Evolutionary conservation across 1,140 invertebrate genomes (phyloP), one percentile per base, ranked within the genome.

Genomic region (Hycleus cichorii): DNA sequence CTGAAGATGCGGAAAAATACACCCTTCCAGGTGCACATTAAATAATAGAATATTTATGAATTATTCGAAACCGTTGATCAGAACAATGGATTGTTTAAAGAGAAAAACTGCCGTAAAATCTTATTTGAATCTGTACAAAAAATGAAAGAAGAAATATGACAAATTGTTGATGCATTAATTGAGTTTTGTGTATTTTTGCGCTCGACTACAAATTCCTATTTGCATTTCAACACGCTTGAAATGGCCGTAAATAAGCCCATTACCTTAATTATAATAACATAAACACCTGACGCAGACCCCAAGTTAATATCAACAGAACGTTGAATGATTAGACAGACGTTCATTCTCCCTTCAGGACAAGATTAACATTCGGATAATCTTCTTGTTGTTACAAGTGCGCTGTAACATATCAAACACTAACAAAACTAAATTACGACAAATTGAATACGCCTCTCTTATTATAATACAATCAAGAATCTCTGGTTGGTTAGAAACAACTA

Each of bases 231-330:
- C 45, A 47, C 44, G 52, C 43, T 47, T 32, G 38, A 55, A 55
- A 46, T 47, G 52, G 52, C 47, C 52, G 52, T 55, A 55, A 55
- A 55, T 55, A 55, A 55, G 52, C 52, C 52, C 52, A 55, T 55
- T 55, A 47, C 52, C 52, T 55, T 47, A 46, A 55, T 55, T 55
- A 55, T 55, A 55, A 55, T 55, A 55, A 55, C 52, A 55, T 55
- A 55, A 55, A 55, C 52, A 55, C 52, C 52, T 55, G 52, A 44
- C 52, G 44, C 47, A 55, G 52, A 55, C 52, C 43, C 51, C 47
- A 46, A 55, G 52, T 47, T 55, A 55, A 47, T 47, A 55, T 55
- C 52, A 55, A 55, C 52, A 55, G 25, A 39, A 32, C 32, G 32
- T 4, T 7, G 26, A 27, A 46, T 46, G 44, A 42, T 42, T 45